Conservation (phyloP, 2,113 vertebrate genomes). For the Conger conger region DNA sequence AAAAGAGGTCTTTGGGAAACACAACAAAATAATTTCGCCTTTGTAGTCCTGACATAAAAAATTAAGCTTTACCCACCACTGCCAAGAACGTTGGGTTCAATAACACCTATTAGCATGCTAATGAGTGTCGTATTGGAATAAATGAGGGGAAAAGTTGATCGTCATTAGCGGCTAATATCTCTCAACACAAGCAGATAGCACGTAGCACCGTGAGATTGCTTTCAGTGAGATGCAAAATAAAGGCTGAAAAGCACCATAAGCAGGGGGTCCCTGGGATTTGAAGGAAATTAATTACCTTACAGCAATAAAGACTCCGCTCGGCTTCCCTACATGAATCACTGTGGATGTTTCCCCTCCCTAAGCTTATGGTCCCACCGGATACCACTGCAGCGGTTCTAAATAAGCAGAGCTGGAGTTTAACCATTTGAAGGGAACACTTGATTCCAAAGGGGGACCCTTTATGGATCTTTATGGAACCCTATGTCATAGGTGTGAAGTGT, state of each 20-base stretch:
- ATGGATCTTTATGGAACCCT: too few relatives aligned
- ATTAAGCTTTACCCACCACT: neutral
- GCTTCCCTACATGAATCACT: slow-evolving; percentile 18
- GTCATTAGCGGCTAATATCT: slow-evolving; percentile 32
- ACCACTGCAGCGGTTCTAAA: slow-evolving; percentile 8
- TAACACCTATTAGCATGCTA: slow-evolving; percentile 29
- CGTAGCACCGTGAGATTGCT: slow-evolving; percentile 18
- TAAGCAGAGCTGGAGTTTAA: slow-evolving; percentile 17
- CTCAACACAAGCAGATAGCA: slow-evolving; percentile 22
- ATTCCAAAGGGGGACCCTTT: too few relatives aligned
- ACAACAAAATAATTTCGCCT: neutral
- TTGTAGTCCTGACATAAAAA: neutral
- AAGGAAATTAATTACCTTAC: slow-evolving; percentile 26
- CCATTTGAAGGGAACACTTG: neutral
- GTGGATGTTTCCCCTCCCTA: neutral
- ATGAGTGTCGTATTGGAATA: slow-evolving; percentile 18
- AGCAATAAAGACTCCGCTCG: slow-evolving; percentile 1
- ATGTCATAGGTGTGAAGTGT: too few relatives aligned
- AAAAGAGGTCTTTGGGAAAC: neutral
- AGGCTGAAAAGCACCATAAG: neutral
- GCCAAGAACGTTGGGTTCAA: slow-evolving; percentile 9
- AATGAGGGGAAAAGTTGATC: neutral
- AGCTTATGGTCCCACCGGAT: neutral
- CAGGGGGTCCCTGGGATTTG: slow-evolving; percentile 8
- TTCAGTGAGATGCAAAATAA: slow-evolving; percentile 11